A percentile compares a stretch with the other conserved stretches of the same genome.
phyloP scores from a whole-genome alignment of 2,888 invertebrate species.

The Resseliella maxima region DNA sequence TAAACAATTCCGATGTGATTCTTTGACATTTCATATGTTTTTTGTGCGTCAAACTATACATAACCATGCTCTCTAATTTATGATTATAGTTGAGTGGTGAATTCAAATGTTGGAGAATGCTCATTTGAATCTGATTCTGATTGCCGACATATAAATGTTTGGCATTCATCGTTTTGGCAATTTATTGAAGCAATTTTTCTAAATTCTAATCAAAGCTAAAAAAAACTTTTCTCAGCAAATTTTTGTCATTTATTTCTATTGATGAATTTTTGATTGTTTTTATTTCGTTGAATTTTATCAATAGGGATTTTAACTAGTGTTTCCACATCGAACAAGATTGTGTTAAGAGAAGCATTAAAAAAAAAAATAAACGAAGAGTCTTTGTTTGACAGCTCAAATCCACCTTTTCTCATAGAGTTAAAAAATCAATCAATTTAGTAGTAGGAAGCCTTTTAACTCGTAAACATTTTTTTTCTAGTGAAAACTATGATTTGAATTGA shows the following conservation, averaged over 20 bases:
- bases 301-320: neutral
- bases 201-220: too few species aligned
- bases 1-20: neutral
- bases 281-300: neutral
- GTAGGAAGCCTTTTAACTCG: constrained; percentile 44
- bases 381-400: constrained; percentile 31
- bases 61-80: neutral
- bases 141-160: neutral
- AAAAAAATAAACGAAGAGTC: neutral
- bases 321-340: constrained; percentile 2
- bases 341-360: neutral
- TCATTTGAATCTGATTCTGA: neutral
- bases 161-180: neutral
- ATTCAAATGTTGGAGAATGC: constrained; percentile 18
- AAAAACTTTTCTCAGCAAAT: too few species aligned
- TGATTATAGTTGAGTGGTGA: neutral
- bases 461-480: neutral
- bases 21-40: neutral
- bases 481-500: constrained; percentile 15
- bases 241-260: too few species aligned
- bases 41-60: neutral
- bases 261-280: neutral
- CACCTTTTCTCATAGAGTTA: constrained; percentile 9
- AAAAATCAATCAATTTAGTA: constrained; percentile 43
- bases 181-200: neutral